phyloP scores from a whole-genome alignment of 2,113 vertebrate genomes.

The Balaenoptera acutorostrata region DNA sequence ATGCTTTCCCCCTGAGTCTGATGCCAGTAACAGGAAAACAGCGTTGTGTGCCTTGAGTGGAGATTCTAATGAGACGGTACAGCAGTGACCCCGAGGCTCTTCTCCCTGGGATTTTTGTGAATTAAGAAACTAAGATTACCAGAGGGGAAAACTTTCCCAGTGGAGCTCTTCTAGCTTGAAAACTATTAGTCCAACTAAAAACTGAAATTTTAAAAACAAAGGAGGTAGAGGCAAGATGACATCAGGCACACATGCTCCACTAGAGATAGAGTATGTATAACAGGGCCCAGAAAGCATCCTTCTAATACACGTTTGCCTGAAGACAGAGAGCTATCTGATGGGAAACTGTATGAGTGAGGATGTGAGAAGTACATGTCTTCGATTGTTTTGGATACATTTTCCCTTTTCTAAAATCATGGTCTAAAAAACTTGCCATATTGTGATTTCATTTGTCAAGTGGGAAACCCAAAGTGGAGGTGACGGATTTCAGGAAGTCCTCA shows the following conservation, averaged over 20 bases:
- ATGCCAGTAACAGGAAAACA: neutral
- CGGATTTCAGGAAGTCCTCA: neutral
- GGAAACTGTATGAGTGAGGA: neutral
- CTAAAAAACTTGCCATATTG: neutral
- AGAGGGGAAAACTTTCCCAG: neutral
- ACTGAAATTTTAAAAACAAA: neutral
- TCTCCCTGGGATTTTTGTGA: neutral
- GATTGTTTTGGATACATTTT: neutral
- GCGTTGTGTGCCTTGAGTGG: neutral
- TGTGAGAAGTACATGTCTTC: neutral
- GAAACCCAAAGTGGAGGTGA: neutral
- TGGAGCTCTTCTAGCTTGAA: neutral
- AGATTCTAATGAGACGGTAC: neutral
- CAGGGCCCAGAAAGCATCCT: too few relatives aligned
- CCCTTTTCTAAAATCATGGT: neutral
- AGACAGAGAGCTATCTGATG: neutral
- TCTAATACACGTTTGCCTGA: neutral
- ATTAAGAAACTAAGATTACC: neutral
- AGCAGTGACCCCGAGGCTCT: neutral
- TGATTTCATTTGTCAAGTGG: neutral
- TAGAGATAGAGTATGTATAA: neutral
- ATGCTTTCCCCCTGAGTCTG: neutral
- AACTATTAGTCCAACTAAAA: neutral
- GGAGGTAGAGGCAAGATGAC: neutral
- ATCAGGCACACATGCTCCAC: neutral